These are phyloP conservation scores for Halcyon badia DNA, from an alignment of 2,797 vertebrate genomes.

Conservation along the genomic window DNA sequence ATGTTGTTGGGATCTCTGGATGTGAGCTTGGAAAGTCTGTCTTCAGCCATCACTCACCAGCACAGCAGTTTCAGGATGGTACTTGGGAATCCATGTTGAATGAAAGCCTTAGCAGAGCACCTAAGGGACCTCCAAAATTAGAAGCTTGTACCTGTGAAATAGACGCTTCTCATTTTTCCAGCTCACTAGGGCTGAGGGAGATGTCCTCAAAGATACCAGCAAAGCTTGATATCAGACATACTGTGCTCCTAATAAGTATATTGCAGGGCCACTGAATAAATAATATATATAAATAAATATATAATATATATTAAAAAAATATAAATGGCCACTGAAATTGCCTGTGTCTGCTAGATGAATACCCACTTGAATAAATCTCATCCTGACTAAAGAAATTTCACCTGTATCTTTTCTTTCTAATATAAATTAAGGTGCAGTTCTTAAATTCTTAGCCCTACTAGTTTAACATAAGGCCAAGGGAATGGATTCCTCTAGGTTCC, in stretches of 20 bases:
- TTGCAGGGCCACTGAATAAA: neutral
- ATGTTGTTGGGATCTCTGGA: neutral
- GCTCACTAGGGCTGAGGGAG: neutral
- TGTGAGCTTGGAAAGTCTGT: neutral
- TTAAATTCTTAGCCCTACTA: neutral
- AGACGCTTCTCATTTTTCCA: neutral
- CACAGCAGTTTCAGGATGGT: neutral
- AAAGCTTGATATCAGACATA: neutral
- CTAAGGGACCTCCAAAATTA: neutral
- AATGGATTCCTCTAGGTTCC: neutral
- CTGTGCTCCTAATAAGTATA: neutral
- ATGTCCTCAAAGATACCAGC: neutral
- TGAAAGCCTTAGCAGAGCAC: neutral
- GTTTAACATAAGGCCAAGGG: neutral
- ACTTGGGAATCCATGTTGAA: neutral
- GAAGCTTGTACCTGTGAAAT: neutral
- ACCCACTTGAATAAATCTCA: neutral
- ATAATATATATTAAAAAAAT: too few species aligned
- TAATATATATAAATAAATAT: too few species aligned
- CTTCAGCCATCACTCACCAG: neutral
- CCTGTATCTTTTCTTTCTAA: neutral
- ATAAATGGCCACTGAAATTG: neutral
- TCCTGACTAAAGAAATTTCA: neutral
- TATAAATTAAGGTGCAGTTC: neutral
- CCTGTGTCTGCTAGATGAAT: neutral